These are phyloP conservation scores for Drosophila bifasciata DNA, from an alignment of 1,140 invertebrate species.

Conservation along the genomic window DNA sequence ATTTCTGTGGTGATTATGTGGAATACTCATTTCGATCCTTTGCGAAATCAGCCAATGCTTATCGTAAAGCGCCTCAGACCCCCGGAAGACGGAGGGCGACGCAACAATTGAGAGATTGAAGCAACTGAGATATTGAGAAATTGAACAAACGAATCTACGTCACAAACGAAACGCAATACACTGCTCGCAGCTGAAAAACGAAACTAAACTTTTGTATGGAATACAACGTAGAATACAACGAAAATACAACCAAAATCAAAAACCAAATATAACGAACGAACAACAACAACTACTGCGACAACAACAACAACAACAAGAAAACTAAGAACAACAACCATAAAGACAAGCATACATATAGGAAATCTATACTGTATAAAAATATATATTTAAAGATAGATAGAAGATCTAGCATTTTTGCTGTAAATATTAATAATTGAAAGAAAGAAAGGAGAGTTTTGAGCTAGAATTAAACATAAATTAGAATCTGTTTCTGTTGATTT, in stretches of 20 bases:
- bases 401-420: conserved; percentile 46
- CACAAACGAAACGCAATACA: conserved; percentile 36
- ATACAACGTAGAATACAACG: conserved; percentile 49
- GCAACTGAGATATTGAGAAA: conserved; percentile 1
- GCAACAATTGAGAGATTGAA: conserved; percentile 12
- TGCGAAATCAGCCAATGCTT: conserved; percentile 71
- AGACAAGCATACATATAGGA: conserved; percentile 35
- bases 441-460: background rate
- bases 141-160: conserved; percentile 26
- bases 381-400: background rate
- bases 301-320: conserved; percentile 26
- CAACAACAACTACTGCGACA: conserved; percentile 31
- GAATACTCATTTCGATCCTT: conserved; percentile 66
- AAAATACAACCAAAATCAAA: conserved; percentile 16
- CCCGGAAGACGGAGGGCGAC: conserved; percentile 46
- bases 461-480: conserved; percentile 14
- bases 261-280: conserved; percentile 64
- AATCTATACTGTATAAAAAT: background rate
- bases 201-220: conserved; percentile 47
- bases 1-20: conserved; percentile 62
- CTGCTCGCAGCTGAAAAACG: conserved; percentile 54
- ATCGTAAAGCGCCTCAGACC: conserved; percentile 69
- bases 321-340: conserved; percentile 52
- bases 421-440: conserved; percentile 40
- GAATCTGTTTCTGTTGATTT: conserved; percentile 49